These are phyloP conservation scores for Dynastes tityus DNA, from an alignment of 2,888 invertebrate genomes.

Conservation along the genomic window DNA sequence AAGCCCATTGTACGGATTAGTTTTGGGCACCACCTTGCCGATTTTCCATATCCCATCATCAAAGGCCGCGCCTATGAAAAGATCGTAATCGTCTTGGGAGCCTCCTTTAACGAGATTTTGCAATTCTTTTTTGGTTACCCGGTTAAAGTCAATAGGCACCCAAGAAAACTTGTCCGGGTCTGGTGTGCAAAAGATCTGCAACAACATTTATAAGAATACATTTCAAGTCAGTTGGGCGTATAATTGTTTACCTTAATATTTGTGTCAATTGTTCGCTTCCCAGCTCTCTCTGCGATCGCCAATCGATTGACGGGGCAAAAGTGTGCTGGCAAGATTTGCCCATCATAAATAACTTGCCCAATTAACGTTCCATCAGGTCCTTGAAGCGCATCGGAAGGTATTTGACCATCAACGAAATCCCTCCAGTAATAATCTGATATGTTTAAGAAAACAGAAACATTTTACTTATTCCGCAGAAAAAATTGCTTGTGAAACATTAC, in stretches of 20 bases:
- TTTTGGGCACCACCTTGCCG: constrained; percentile 8
- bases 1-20: constrained; percentile 5
- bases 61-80: background rate
- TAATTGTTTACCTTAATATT: background rate
- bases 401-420: background rate
- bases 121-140: background rate
- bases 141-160: background rate
- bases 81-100: background rate
- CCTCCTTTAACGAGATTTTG: background rate
- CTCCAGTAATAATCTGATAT: background rate
- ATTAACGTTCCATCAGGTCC: constrained; percentile 8
- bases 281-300: background rate
- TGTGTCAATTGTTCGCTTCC: background rate
- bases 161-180: background rate
- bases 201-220: background rate
- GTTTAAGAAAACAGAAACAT: too few relatives aligned
- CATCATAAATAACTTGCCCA: background rate
- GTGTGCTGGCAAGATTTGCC: background rate
- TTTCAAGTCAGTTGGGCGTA: background rate
- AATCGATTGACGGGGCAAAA: background rate
- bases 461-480: too few relatives aligned
- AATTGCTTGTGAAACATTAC: too few relatives aligned
- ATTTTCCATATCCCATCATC: constrained; percentile 13
- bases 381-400: background rate
- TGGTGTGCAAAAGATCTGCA: background rate